These are phyloP conservation scores for Diacarnus erythraeanus DNA, from an alignment of 37 sponge, comb jelly and placozoan species.

Conservation along the genomic window DNA sequence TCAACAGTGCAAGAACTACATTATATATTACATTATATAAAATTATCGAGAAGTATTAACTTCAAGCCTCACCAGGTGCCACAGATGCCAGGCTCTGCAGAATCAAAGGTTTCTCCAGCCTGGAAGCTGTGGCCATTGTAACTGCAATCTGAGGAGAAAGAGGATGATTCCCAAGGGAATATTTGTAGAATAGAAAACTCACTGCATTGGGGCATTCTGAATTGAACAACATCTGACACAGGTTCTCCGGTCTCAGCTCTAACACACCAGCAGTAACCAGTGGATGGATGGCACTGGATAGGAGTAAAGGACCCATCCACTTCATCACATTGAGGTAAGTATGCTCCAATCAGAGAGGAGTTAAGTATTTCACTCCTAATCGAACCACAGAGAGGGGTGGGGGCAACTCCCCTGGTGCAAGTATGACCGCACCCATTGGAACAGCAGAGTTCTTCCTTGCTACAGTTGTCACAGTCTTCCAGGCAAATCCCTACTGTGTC, in stretches of 20 bases:
- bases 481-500: conserved; percentile 23
- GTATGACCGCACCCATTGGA: conserved; percentile 75
- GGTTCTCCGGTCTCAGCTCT: conserved; percentile 33
- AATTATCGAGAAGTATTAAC: neutral
- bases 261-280: conserved; percentile 59
- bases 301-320: conserved; percentile 50
- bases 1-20: neutral
- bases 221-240: neutral
- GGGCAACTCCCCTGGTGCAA: conserved; percentile 27
- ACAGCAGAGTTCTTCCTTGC: conserved; percentile 44
- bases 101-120: conserved; percentile 22
- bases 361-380: neutral
- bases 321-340: conserved; percentile 37
- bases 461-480: conserved; percentile 16
- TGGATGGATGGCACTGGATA: conserved; percentile 48
- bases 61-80: neutral
- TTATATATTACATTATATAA: neutral
- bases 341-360: conserved; percentile 16
- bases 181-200: neutral
- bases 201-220: conserved; percentile 31
- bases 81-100: conserved; percentile 24
- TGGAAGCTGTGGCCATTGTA: conserved; percentile 12
- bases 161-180: neutral
- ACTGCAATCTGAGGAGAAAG: conserved; percentile 31
- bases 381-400: conserved; percentile 5